phyloP scores from a whole-genome alignment of 2,888 invertebrate genomes.

The Petrolisthes manimaculis region DNA sequence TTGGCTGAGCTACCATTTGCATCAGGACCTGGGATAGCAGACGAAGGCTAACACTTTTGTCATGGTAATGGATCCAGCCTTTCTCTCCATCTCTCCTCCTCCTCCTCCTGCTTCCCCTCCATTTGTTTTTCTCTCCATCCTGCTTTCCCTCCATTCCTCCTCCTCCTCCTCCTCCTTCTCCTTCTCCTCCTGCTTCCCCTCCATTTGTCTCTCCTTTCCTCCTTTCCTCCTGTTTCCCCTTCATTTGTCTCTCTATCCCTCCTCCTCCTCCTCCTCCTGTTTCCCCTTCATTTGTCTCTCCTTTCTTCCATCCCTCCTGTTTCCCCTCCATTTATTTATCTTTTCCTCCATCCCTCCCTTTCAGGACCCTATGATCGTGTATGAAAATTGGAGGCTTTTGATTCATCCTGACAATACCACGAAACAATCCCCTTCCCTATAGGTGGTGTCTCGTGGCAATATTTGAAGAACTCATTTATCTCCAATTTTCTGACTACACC shows the following conservation, averaged over 20 bases:
- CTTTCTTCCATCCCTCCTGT: neutral
- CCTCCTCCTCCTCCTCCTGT: neutral
- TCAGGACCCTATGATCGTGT: too few species aligned
- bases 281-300: neutral
- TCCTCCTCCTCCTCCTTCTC: neutral
- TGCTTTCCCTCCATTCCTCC: neutral
- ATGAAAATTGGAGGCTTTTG: too few species aligned
- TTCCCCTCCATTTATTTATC: neutral
- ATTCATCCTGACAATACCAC: too few species aligned
- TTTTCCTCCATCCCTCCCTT: neutral
- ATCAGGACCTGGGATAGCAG: neutral
- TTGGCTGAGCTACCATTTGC: conserved; percentile 1
- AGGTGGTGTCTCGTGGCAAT: too few species aligned
- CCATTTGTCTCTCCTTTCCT: neutral
- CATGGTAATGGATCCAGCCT: conserved; percentile 2
- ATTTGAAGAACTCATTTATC: too few species aligned
- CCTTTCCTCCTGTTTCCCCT: neutral
- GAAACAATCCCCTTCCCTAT: too few species aligned
- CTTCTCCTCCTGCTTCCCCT: neutral
- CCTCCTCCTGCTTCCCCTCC: neutral
- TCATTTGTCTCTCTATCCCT: neutral
- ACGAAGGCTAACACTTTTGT: neutral
- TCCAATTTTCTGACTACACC: too few species aligned
- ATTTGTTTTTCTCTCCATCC: neutral
- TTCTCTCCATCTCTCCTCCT: neutral